A percentile compares a stretch with the other conserved stretches of the same genome.
Conservation (phyloP, 1,140 invertebrate species). For the Monomorium pharaonis region DNA sequence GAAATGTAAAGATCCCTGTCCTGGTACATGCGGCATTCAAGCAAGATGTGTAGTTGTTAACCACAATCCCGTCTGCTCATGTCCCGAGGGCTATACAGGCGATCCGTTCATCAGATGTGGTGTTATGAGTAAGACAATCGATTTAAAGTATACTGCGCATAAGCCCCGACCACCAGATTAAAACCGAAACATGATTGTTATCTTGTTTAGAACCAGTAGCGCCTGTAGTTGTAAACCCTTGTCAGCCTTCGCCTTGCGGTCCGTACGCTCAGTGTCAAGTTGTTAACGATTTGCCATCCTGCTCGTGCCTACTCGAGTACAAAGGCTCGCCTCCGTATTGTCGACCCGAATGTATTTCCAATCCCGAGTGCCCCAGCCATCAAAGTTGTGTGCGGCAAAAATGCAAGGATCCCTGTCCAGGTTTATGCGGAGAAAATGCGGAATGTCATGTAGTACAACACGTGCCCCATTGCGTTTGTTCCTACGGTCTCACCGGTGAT, state of each 20-base stretch:
- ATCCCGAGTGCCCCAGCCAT: conserved; percentile 88
- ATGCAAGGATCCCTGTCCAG: conserved; percentile 91
- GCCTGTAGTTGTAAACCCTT: conserved; percentile 74
- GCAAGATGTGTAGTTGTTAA: conserved; percentile 89
- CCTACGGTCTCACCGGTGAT: conserved; percentile 88
- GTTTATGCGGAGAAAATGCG: conserved; percentile 89
- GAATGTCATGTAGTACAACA: conserved; percentile 90
- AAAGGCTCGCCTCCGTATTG: conserved; percentile 88
- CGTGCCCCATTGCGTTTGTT: conserved; percentile 90
- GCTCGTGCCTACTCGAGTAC: conserved; percentile 89
- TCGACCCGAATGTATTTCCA: conserved; percentile 88
- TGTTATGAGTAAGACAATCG: conserved; percentile 72
- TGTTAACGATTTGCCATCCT: conserved; percentile 79
- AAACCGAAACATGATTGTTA: conserved; percentile 1
- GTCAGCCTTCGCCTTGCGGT: conserved; percentile 89
- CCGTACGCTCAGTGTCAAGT: conserved; percentile 87
- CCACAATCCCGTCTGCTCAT: conserved; percentile 89
- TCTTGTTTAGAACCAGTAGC: conserved; percentile 10
- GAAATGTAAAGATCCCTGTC: conserved; percentile 91
- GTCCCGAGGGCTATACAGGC: conserved; percentile 86
- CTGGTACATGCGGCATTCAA: conserved; percentile 89
- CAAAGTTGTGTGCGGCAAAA: conserved; percentile 89
- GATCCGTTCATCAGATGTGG: conserved; percentile 87
- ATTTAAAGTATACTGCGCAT: neutral
- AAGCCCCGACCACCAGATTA: neutral